A percentile compares a stretch with the other conserved stretches of the same genome.
Conservation (phyloP, 2,797 vertebrate species). For the Hydrolagus colliei region DNA sequence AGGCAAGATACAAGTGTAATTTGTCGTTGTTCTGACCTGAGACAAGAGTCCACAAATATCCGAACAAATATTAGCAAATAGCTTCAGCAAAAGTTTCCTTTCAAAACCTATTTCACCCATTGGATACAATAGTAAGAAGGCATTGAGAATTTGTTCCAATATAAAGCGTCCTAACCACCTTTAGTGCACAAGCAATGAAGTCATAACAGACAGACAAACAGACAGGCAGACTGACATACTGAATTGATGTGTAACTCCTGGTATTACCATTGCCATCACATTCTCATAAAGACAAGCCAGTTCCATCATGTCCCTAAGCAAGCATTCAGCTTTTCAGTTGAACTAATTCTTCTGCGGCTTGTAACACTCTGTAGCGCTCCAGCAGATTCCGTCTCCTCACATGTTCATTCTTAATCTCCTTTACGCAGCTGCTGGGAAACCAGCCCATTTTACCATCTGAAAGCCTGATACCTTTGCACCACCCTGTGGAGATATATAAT, state of each 20-base stretch:
- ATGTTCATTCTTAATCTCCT: conserved; percentile 39
- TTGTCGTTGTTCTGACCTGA: no score
- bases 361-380: conserved; percentile 38
- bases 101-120: no score
- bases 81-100: no score
- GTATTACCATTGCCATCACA: neutral
- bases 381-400: conserved; percentile 38
- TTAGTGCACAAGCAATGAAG: no score
- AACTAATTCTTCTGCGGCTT: conserved; percentile 35
- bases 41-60: no score
- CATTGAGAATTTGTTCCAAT: no score
- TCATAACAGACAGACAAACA: no score
- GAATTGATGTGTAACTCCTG: neutral
- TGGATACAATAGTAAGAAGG: no score
- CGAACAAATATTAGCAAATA: no score
- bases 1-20: no score
- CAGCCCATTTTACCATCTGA: conserved; percentile 36
- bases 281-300: neutral
- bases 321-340: neutral
- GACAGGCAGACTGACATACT: no score
- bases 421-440: conserved; percentile 36
- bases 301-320: neutral
- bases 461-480: conserved; percentile 36
- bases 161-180: no score
- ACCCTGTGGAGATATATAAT: conserved; percentile 32